Percentiles rank a stretch among this genome's conserved stretches.
phyloP scores from a whole-genome alignment of 1,140 invertebrate genomes.

The Trichonephila clavata region DNA sequence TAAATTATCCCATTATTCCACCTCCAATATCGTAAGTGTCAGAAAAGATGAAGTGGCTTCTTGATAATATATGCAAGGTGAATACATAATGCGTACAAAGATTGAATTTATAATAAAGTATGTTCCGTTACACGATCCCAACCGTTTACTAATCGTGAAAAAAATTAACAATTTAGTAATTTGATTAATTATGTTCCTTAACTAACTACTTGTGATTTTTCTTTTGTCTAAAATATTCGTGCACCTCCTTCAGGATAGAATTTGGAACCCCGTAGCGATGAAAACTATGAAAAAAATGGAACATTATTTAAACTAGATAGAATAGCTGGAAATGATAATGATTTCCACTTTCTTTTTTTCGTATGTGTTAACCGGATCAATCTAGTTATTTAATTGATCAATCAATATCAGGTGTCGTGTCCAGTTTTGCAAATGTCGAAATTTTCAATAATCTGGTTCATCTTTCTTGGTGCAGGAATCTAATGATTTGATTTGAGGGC shows the following conservation, averaged over 20 bases:
- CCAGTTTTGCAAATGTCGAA: neutral
- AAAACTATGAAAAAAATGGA: neutral
- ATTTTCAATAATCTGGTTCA: conserved; percentile 4
- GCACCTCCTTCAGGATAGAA: neutral
- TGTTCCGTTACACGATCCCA: neutral
- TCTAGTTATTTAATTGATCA: neutral
- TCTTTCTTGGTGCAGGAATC: neutral
- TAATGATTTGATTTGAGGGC: neutral
- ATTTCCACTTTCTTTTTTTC: neutral
- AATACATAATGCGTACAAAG: neutral
- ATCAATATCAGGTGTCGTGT: neutral
- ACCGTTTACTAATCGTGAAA: neutral
- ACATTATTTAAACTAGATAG: neutral
- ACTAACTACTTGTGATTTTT: neutral
- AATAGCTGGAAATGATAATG: neutral
- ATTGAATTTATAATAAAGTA: neutral
- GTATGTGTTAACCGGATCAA: neutral
- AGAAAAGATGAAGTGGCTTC: neutral
- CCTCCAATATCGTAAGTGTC: neutral
- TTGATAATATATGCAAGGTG: neutral
- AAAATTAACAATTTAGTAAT: neutral
- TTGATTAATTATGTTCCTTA: neutral
- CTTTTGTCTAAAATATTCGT: neutral
- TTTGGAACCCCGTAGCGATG: neutral
- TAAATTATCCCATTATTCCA: neutral